Evolutionary conservation across 2,888 invertebrate species (phyloP).

Genomic region (Coleophora deauratella): DNA sequence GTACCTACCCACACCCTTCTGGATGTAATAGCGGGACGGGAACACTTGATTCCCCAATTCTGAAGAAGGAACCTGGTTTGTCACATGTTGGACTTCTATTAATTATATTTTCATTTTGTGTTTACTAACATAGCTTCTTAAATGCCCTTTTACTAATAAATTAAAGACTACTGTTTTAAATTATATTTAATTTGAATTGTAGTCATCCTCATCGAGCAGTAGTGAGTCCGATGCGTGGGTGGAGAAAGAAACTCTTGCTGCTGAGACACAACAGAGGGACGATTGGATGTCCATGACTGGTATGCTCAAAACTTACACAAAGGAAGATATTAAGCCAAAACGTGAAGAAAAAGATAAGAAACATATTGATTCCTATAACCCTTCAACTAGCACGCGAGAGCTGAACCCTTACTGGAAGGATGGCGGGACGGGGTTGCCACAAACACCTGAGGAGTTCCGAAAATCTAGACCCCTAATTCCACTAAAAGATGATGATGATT

Average conservation of each 20-base stretch:
- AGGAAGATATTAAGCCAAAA: slow-evolving; percentile 60
- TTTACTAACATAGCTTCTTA: too few species aligned
- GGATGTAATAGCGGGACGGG: too few species aligned
- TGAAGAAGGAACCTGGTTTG: too few species aligned
- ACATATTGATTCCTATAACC: slow-evolving; percentile 77
- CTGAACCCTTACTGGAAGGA: slow-evolving; percentile 95
- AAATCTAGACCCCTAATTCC: slow-evolving; percentile 48
- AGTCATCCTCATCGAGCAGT: slow-evolving; percentile 45
- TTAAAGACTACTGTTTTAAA: neutral
- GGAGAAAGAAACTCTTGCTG: slow-evolving; percentile 54
- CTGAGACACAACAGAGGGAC: slow-evolving; percentile 66
- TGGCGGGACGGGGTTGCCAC: slow-evolving; percentile 89
- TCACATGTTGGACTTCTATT: too few species aligned
- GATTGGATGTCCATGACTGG: slow-evolving; percentile 87
- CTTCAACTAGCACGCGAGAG: slow-evolving; percentile 82
- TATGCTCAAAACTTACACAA: slow-evolving; percentile 57
- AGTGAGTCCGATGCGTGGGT: slow-evolving; percentile 75
- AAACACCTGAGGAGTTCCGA: slow-evolving; percentile 43
- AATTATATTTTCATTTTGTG: too few species aligned
- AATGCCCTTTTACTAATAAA: too few species aligned
- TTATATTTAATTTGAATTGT: too few species aligned
- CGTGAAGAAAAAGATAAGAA: slow-evolving; percentile 66
- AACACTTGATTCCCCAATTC: too few species aligned
- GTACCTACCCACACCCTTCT: too few species aligned
- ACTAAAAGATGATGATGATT: slow-evolving; percentile 47